These are phyloP conservation scores for Scelioninae gen. 2 DNA, from an alignment of 2,888 invertebrate species.

Conservation along the genomic window DNA sequence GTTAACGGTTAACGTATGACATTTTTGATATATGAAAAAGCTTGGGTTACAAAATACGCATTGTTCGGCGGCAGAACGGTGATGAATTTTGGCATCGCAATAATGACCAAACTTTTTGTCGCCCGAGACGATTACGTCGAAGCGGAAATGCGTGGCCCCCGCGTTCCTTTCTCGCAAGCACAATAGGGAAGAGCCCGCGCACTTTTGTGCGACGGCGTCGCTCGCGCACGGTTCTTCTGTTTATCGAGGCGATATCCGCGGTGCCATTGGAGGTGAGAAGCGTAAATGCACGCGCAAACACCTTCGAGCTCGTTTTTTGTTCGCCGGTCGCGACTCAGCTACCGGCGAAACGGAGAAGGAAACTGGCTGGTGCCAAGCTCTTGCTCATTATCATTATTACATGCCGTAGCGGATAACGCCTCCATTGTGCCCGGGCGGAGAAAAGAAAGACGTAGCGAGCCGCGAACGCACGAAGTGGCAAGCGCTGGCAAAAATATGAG, in stretches of 20 bases:
- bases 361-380: slow-evolving; percentile 36
- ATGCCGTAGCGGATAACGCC: slow-evolving; percentile 62
- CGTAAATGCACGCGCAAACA: slow-evolving; percentile 71
- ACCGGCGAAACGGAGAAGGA: slow-evolving; percentile 43
- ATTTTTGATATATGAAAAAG: slow-evolving; percentile 6
- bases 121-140: slow-evolving; percentile 32
- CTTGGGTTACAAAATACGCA: slow-evolving; percentile 7
- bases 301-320: slow-evolving; percentile 63
- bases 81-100: slow-evolving; percentile 39
- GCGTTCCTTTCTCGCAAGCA: slow-evolving; percentile 38
- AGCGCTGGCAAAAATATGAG: slow-evolving; percentile 46
- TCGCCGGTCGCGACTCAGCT: slow-evolving; percentile 53
- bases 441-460: slow-evolving; percentile 56
- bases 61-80: slow-evolving; percentile 20
- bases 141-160: slow-evolving; percentile 26
- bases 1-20: slow-evolving; percentile 3
- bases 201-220: slow-evolving; percentile 22
- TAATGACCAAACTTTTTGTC: slow-evolving; percentile 46
- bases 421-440: slow-evolving; percentile 44
- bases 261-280: slow-evolving; percentile 69
- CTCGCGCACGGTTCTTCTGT: slow-evolving; percentile 47
- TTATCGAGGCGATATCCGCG: slow-evolving; percentile 63
- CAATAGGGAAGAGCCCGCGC: slow-evolving; percentile 48
- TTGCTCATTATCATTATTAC: slow-evolving; percentile 71
- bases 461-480: slow-evolving; percentile 62